Conservation (phyloP, 2,797 vertebrate genomes). For the Brachyalestes nurse region DNA sequence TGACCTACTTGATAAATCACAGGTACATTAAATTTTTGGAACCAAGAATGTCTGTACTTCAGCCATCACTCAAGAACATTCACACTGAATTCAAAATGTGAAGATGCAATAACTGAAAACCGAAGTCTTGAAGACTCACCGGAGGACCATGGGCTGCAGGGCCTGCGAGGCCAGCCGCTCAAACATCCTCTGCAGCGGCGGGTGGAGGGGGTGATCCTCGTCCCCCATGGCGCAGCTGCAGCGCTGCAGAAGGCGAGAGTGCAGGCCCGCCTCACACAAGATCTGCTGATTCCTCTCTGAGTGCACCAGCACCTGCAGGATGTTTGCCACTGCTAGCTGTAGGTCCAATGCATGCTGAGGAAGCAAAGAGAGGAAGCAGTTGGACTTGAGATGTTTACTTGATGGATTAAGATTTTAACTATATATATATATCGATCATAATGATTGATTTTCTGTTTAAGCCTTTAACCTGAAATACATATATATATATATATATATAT, state of each 20-base stretch:
- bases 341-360: conserved; percentile 92
- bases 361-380: no score
- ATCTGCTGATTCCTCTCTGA: conserved; percentile 96
- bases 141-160: conserved; percentile 92
- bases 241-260: conserved; percentile 91
- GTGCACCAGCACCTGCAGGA: conserved; percentile 93
- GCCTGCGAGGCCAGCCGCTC: conserved; percentile 96
- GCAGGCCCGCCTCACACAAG: conserved; percentile 92
- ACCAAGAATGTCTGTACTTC: no score
- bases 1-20: no score
- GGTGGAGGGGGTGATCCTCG: conserved; percentile 94
- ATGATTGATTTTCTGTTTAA: no score
- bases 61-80: no score
- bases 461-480: no score
- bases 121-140: conserved; percentile 74
- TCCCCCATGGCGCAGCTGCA: conserved; percentile 93
- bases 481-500: no score
- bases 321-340: conserved; percentile 93
- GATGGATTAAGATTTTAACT: no score
- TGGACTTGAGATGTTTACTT: no score
- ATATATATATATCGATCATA: no score
- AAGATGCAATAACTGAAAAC: neutral
- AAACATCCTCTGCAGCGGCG: conserved; percentile 95
- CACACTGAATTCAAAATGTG: neutral
- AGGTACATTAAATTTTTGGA: no score